phyloP scores from a whole-genome alignment of 2,113 vertebrate genomes.

The Neoarius graeffei region DNA sequence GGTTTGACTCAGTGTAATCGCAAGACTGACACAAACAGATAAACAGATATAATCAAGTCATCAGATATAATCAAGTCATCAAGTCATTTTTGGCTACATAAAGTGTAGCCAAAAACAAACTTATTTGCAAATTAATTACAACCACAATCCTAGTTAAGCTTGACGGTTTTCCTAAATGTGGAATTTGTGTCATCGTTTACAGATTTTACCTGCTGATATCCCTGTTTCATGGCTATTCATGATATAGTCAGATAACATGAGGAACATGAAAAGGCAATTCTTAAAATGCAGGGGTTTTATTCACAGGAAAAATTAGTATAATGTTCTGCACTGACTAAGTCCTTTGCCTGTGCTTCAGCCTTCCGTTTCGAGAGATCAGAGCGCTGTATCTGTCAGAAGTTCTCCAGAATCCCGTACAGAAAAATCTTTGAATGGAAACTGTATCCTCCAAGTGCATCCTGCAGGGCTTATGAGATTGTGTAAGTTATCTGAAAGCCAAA shows the following conservation, averaged over 20 bases:
- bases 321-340: background rate
- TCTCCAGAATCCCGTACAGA: background rate
- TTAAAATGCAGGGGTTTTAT: background rate
- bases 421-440: conserved; percentile 15
- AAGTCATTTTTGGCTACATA: too few species aligned
- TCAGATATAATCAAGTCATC: background rate
- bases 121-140: background rate
- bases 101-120: background rate
- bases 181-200: background rate
- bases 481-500: background rate
- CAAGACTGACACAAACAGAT: background rate
- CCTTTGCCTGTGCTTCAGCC: background rate
- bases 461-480: conserved; percentile 22
- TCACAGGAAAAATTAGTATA: background rate
- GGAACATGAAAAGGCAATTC: background rate
- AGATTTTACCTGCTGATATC: background rate
- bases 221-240: background rate
- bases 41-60: background rate
- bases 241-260: background rate
- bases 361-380: conserved; percentile 14
- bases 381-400: background rate
- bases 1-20: background rate
- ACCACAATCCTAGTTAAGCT: background rate
- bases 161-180: background rate
- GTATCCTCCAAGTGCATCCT: conserved; percentile 16